Evolutionary conservation across 2,797 vertebrate genomes (phyloP), one percentile per base, ranked within the genome.

Genomic region (Microchirus variegatus): DNA sequence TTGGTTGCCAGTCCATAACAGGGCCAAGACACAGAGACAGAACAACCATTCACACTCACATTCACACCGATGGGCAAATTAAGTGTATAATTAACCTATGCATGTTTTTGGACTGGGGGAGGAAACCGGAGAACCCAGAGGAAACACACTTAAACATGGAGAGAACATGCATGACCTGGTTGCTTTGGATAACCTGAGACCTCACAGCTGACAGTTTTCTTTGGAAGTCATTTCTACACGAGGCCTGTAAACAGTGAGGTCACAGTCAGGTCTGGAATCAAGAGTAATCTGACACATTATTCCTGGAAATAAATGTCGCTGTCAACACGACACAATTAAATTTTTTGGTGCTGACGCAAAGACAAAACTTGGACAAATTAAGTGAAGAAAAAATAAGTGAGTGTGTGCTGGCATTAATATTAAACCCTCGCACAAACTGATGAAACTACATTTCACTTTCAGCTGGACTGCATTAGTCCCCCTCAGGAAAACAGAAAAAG

Each of bases 131-230:
- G 26, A 5, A 31, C 31, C 38, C 38, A 11, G 38, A 13, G 38
- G 10, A 11, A 40, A 40, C 3, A 11, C 38, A 40, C 38, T 12
- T 31, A 31, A 5, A 31, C 31, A 31, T 6, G 31, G 31, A 31
- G 31, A 31, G 31, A 31, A 31, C 31, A 31, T 63, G 63, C 26
- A 10, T 11, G 26, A 17, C 45, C 9, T 3, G 10, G 59, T 40
- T 50, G 42, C 59, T 53, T 49, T 22, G 68, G 52, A 63, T 50
- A 58, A 59, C 44, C 68, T 54, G 55, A 78, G 48, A 77, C 56
- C 67, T 65, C 67, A 67, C 36, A 46, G 48, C 73, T 53, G 48
- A 70, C 65, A 49, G 60, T 64, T 73, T 70, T 53, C 42, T 59
- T 70, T 73, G 73, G 73, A 62, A 42, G 3, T 3, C 1, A 45